These are phyloP conservation scores for Phylloscopus whistleri DNA, from an alignment of 2,113 vertebrate genomes.

Conservation along the genomic window DNA sequence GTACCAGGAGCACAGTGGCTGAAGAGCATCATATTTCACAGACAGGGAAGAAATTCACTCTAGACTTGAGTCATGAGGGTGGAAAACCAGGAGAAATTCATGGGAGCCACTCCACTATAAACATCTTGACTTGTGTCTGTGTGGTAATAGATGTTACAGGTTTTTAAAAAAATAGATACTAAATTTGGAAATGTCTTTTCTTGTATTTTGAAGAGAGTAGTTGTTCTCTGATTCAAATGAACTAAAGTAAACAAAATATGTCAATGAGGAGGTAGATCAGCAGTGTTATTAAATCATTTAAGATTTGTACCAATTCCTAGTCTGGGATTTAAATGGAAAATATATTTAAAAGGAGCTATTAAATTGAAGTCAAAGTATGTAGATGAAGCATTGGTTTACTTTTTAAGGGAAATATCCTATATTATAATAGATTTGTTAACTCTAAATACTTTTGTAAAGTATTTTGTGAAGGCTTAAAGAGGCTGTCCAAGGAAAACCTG, in stretches of 20 bases:
- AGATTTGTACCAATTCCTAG: neutral
- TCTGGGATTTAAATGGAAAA: neutral
- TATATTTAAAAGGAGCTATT: neutral
- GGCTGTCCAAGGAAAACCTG: neutral
- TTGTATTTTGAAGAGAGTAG: neutral
- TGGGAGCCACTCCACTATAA: neutral
- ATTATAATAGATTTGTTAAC: neutral
- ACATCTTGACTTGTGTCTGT: neutral
- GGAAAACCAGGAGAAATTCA: neutral
- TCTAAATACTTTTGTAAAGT: neutral
- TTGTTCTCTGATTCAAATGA: neutral
- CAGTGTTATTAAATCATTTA: neutral
- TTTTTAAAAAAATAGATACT: neutral
- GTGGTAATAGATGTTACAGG: neutral
- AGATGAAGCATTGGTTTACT: constrained; percentile 27
- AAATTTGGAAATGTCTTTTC: neutral
- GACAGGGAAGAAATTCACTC: neutral
- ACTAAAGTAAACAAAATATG: neutral
- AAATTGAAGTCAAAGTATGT: constrained; percentile 7
- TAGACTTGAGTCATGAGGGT: neutral
- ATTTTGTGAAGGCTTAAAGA: neutral
- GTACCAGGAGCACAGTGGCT: neutral
- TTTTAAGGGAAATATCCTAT: neutral
- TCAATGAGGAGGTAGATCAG: neutral
- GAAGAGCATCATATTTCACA: neutral